These are phyloP conservation scores for Lordiphosa mommai DNA, from an alignment of 1,140 invertebrate species.

Conservation along the genomic window DNA sequence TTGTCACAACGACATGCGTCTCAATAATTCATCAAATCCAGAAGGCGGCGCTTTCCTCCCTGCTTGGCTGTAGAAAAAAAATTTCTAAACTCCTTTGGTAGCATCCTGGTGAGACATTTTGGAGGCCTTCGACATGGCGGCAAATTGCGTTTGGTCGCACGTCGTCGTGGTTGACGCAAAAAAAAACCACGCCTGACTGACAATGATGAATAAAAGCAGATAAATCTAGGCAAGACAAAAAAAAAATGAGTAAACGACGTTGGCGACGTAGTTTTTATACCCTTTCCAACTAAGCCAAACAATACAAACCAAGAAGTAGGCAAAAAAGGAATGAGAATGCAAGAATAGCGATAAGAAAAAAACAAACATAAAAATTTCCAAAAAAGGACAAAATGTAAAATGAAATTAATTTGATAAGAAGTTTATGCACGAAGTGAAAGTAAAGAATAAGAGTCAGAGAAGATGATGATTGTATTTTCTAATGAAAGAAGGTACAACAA, in stretches of 20 bases:
- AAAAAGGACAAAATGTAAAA: no score
- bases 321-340: no score
- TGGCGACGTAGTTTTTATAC: no score
- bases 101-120: constrained; percentile 7
- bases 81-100: constrained; percentile 17
- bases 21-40: constrained; percentile 71
- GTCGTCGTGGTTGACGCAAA: constrained; percentile 33
- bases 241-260: neutral
- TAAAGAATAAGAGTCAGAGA: no score
- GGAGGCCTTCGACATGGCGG: constrained; percentile 55
- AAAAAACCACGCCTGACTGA: constrained; percentile 46
- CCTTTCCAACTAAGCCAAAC: constrained; percentile 11
- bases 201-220: constrained; percentile 75
- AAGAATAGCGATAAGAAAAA: no score
- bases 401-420: no score
- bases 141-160: constrained; percentile 72
- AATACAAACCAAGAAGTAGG: constrained; percentile 6
- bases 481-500: no score
- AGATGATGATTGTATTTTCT: no score
- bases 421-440: no score
- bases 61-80: constrained; percentile 12
- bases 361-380: no score
- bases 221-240: constrained; percentile 55
- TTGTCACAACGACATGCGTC: constrained; percentile 70
- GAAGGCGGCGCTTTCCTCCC: constrained; percentile 31